phyloP scores from a whole-genome alignment of 1,140 invertebrate species.

The Dysdera silvatica region DNA sequence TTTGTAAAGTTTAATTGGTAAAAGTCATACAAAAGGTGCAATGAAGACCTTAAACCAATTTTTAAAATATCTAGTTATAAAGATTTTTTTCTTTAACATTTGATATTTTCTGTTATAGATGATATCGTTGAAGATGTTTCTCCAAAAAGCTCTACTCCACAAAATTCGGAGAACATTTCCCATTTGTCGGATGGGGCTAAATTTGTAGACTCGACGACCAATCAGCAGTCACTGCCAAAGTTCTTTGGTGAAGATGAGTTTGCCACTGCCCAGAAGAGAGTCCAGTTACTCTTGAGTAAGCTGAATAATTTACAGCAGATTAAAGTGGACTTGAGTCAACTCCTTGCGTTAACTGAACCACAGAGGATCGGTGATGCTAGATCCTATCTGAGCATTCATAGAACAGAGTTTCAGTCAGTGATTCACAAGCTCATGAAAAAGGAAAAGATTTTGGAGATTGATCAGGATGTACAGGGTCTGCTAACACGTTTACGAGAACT shows the following conservation, averaged over 20 bases:
- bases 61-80: no score
- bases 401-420: background rate
- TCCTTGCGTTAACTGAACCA: background rate
- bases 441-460: constrained; percentile 13
- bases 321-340: constrained; percentile 11
- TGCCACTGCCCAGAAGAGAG: background rate
- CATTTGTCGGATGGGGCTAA: background rate
- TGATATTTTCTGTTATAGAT: background rate
- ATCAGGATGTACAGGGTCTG: constrained; percentile 15
- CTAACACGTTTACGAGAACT: constrained; percentile 2
- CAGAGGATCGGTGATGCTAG: background rate
- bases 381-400: no score
- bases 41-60: no score
- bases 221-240: background rate
- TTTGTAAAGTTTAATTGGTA: no score
- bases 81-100: no score
- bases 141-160: background rate
- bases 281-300: constrained; percentile 16
- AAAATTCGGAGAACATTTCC: background rate
- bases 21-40: no score
- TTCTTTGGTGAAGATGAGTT: background rate
- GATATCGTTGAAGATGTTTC: background rate
- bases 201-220: constrained; percentile 10
- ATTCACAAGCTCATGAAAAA: constrained; percentile 3
- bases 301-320: constrained; percentile 20